Evolutionary conservation across 2,797 vertebrate species (phyloP).

Genomic region (Mareca penelope): DNA sequence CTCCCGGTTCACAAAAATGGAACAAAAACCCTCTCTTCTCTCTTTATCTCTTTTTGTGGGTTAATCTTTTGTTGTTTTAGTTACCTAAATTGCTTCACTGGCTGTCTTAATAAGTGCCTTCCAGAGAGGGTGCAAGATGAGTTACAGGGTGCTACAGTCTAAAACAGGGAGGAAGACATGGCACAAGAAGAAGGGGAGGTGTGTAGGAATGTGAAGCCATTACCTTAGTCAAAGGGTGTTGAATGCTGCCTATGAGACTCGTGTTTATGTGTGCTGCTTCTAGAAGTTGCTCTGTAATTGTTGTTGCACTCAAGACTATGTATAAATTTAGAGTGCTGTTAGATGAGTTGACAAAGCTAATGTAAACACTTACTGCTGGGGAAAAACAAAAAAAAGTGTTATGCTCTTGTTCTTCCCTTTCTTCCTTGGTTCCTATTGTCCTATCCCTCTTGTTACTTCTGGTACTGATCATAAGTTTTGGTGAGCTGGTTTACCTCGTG

Average conservation of each 20-base stretch:
- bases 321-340: not conserved
- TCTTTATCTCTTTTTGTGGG: not conserved
- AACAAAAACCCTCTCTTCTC: not conserved
- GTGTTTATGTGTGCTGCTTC: not conserved
- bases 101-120: not conserved
- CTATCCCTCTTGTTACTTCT: not conserved
- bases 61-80: not conserved
- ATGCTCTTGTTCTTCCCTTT: not conserved
- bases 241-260: not conserved
- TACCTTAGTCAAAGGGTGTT: not conserved
- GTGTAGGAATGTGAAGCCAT: not conserved
- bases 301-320: not conserved
- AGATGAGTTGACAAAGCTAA: not conserved
- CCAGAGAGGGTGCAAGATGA: not conserved
- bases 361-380: not conserved
- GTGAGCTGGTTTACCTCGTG: not conserved
- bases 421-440: not conserved
- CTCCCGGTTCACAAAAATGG: not conserved
- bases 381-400: not conserved
- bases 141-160: not conserved
- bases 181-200: not conserved
- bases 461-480: fast-evolving
- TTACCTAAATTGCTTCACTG: not conserved
- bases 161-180: not conserved
- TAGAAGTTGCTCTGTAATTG: not conserved